Evolutionary conservation across 2,888 invertebrate genomes (phyloP).

Genomic region (Machimus rusticus): DNA sequence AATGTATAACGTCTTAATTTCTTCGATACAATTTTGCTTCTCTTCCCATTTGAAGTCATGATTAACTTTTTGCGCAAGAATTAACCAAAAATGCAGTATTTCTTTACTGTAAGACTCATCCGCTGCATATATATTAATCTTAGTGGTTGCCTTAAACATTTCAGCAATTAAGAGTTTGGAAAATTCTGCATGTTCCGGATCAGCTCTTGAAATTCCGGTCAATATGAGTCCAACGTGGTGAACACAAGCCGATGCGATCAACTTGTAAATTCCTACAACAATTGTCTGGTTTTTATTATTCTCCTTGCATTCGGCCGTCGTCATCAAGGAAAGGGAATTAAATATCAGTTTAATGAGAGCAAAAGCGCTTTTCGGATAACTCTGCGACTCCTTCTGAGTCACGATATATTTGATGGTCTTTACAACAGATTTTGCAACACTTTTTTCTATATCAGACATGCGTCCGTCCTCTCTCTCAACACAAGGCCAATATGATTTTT

Average conservation of each 20-base stretch:
- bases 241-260: constrained; percentile 76
- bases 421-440: constrained; percentile 69
- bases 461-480: constrained; percentile 62
- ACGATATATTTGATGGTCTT: constrained; percentile 67
- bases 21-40: constrained; percentile 59
- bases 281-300: constrained; percentile 68
- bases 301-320: constrained; percentile 64
- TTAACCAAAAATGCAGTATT: constrained; percentile 91
- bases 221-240: constrained; percentile 70
- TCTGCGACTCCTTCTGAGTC: constrained; percentile 69
- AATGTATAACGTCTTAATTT: constrained; percentile 80
- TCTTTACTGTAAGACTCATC: constrained; percentile 88
- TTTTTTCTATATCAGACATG: constrained; percentile 66
- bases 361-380: constrained; percentile 68
- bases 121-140: constrained; percentile 82
- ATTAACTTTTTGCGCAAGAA: constrained; percentile 70
- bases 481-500: constrained; percentile 63
- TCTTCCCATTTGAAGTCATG: constrained; percentile 56
- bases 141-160: constrained; percentile 79
- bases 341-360: constrained; percentile 69
- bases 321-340: constrained; percentile 66
- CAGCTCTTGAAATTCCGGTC: constrained; percentile 56
- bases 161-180: constrained; percentile 72
- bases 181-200: constrained; percentile 65
- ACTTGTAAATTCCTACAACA: constrained; percentile 71